These are phyloP conservation scores for Eupithecia pulchellata DNA, from an alignment of 2,888 invertebrate genomes.

Conservation along the genomic window DNA sequence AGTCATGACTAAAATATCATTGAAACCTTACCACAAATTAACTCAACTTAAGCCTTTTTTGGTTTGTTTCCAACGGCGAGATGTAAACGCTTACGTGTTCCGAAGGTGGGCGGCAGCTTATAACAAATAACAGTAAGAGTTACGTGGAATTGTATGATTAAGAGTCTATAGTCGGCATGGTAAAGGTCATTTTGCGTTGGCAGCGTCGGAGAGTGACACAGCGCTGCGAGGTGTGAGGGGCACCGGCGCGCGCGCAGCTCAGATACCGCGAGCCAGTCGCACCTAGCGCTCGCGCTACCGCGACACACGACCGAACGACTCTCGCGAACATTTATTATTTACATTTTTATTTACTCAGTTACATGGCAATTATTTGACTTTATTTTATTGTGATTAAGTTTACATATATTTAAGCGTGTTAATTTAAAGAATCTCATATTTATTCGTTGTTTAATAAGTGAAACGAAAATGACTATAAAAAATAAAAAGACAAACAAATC, in stretches of 20 bases:
- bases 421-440: slow-evolving; percentile 69
- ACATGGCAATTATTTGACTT: slow-evolving; percentile 77
- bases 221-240: slow-evolving; percentile 40
- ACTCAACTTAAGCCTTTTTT: slow-evolving; percentile 76
- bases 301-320: slow-evolving; percentile 81
- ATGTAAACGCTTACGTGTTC: slow-evolving; percentile 82
- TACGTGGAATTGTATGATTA: neutral
- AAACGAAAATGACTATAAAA: slow-evolving; percentile 83
- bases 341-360: slow-evolving; percentile 53
- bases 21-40: slow-evolving; percentile 55
- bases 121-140: slow-evolving; percentile 12
- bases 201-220: slow-evolving; percentile 37
- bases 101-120: slow-evolving; percentile 69
- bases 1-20: slow-evolving; percentile 53
- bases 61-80: slow-evolving; percentile 77
- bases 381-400: slow-evolving; percentile 61
- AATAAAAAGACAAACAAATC: slow-evolving; percentile 84
- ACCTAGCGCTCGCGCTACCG: slow-evolving; percentile 76
- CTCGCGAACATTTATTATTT: slow-evolving; percentile 71
- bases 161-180: neutral
- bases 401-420: slow-evolving; percentile 68
- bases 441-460: slow-evolving; percentile 58
- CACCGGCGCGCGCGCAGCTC: slow-evolving; percentile 57
- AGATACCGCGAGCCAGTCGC: slow-evolving; percentile 81
- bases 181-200: slow-evolving; percentile 26